Evolutionary conservation across 2,888 invertebrate genomes (phyloP), one percentile per base, ranked within the genome.

Genomic region (Suillia variegata): DNA sequence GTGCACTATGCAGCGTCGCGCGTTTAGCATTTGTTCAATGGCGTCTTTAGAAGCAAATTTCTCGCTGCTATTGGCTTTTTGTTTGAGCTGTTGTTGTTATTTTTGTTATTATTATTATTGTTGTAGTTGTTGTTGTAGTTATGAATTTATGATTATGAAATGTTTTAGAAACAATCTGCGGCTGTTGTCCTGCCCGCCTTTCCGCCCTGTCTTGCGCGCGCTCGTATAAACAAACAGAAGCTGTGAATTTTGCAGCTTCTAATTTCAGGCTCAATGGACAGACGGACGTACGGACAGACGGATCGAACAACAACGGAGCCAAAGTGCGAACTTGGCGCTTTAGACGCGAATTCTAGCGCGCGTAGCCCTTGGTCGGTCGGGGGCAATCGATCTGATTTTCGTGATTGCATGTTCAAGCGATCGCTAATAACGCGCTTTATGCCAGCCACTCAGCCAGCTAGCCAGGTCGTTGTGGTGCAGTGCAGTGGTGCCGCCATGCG

Each of bases 101-200:
- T n/a, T n/a, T n/a, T n/a, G n/a, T n/a, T n/a, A n/a, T 26, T 24
- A 21, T 12, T 1, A 18, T 54, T 51, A 31, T 47, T 52, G 12
- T 26, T 42, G 1, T 47, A 45, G 49, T 21, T 34, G 53, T 51
- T 48, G 51, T 50, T 49, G 8, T 58, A 58, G 12, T 49, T 61
- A 56, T 51, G 50, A 6, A 45, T 20, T 55, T 33, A 21, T 47
- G 55, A 55, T 55, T 55, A 47, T 55, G 47, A 55, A 48, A 55
- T 55, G 21, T 47, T 31, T 47, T 21, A 15, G n/a, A n/a, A 55
- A 31, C 48, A 48, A 17, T 31, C 15, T 21, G 31, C 45, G 20
- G 20, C 5, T n/a, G 17, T 18, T 2, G 4, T 18, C 18, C 17
- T n/a, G n/a, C n/a, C n/a, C n/a, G n/a, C n/a, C n/a, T n/a, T n/a